Evolutionary conservation across 35 echinoderm and acorn worm genomes (phyloP).

Genomic region (Nesometra sesokonis): DNA sequence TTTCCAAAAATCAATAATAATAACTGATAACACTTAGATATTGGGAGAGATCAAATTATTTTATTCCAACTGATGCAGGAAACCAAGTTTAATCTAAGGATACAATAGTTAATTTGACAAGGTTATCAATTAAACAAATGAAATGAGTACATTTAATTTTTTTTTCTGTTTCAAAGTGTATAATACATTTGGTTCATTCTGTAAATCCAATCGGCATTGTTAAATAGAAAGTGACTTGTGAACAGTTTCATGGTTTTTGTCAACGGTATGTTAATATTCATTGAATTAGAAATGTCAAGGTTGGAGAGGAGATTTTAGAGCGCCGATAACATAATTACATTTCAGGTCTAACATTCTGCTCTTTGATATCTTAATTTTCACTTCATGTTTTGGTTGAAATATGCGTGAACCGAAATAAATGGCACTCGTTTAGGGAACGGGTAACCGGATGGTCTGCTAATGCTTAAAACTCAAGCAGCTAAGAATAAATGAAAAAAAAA

Average conservation of each 20-base stretch:
- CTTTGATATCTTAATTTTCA: not conserved
- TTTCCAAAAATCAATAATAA: no score
- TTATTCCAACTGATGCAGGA: not conserved
- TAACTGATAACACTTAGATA: no score
- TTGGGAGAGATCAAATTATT: no score
- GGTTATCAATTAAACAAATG: not conserved
- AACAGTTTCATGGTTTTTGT: not conserved
- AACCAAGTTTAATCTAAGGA: not conserved
- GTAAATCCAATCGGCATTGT: not conserved
- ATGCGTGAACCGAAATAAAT: not conserved
- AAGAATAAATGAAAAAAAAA: no score
- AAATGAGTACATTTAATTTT: not conserved
- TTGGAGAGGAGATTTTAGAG: not conserved
- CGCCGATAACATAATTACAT: not conserved
- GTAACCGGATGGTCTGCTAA: no score
- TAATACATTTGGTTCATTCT: not conserved
- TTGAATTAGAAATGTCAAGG: not conserved
- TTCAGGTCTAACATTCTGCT: not conserved
- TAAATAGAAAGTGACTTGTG: not conserved
- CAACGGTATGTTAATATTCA: not conserved
- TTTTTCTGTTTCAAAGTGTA: not conserved
- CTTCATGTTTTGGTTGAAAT: not conserved
- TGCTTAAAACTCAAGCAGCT: no score
- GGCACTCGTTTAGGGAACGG: not conserved
- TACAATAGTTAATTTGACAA: not conserved